These are phyloP conservation scores for Dicaeum eximium DNA, from an alignment of 2,113 vertebrate species.

Conservation along the genomic window DNA sequence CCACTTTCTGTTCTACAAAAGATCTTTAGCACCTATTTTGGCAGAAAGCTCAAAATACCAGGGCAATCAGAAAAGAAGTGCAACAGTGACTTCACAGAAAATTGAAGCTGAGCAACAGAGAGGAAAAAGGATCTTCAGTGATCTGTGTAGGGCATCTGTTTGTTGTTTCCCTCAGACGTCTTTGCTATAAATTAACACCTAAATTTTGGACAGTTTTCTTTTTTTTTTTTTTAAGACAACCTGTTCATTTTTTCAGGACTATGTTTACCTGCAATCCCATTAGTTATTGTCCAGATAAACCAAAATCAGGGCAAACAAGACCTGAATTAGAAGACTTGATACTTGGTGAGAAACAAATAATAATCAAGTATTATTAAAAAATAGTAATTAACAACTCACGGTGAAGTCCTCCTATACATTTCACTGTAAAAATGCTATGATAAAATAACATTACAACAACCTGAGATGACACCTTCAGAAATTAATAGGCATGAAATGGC, in stretches of 20 bases:
- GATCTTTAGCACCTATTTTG: slow-evolving; percentile 19
- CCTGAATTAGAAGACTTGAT: not conserved
- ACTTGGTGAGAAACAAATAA: not conserved
- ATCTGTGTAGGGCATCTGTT: not conserved
- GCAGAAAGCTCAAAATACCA: slow-evolving; percentile 23
- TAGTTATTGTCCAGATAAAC: not conserved
- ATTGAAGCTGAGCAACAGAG: not conserved
- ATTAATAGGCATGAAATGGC: not conserved
- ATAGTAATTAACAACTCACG: not conserved
- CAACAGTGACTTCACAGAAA: slow-evolving; percentile 30
- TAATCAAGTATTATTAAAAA: not conserved
- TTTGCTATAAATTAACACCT: not conserved
- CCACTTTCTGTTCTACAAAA: slow-evolving; percentile 27
- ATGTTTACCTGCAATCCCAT: accelerated
- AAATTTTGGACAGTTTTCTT: not conserved
- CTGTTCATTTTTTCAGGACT: not conserved
- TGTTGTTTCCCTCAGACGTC: not conserved
- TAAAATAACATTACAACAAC: not conserved
- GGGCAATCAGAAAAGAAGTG: not conserved
- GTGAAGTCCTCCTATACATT: not conserved
- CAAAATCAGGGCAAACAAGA: not conserved
- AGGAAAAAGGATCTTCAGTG: not conserved
- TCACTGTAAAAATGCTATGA: not conserved
- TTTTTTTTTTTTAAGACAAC: not conserved
- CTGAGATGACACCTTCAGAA: not conserved